Percentiles rank a stretch among this genome's conserved stretches.
Evolutionary conservation across 2,797 vertebrate species (phyloP).

Genomic region (Gambusia yucatana): DNA sequence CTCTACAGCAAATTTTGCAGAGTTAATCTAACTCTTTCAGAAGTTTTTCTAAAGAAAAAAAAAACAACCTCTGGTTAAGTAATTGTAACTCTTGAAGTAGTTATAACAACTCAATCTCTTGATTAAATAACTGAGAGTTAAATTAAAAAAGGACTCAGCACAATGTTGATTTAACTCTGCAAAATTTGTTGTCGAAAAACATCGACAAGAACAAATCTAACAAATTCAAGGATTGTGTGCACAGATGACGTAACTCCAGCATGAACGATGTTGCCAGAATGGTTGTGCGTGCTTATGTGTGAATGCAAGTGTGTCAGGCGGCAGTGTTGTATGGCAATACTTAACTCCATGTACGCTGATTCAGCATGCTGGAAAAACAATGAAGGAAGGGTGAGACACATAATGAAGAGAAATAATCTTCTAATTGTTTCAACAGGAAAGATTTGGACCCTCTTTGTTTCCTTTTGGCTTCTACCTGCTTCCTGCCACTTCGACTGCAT

Average conservation of each 20-base stretch:
- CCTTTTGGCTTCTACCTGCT: conserved; percentile 37
- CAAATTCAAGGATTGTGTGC: conserved; percentile 58
- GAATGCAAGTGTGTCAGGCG: conserved; percentile 25
- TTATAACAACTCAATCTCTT: no score
- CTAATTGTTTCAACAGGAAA: conserved; percentile 5
- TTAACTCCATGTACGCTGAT: conserved; percentile 56
- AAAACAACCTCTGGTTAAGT: no score
- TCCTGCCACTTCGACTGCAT: conserved; percentile 27
- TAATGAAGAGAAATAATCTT: conserved; percentile 20
- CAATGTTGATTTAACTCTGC: no score
- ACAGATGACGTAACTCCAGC: conserved; percentile 43
- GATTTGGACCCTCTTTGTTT: conserved; percentile 19
- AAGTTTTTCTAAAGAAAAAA: conserved; percentile 2
- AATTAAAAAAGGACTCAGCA: no score
- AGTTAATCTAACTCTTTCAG: no score
- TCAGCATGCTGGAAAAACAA: conserved; percentile 37
- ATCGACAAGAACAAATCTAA: conserved; percentile 40
- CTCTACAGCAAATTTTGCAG: no score
- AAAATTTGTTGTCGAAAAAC: conserved; percentile 1
- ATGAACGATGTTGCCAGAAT: neutral
- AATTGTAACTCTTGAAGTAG: no score
- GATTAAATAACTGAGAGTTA: no score
- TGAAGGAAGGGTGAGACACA: conserved; percentile 6
- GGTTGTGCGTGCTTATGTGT: conserved; percentile 3
- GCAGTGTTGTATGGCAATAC: conserved; percentile 42